phyloP scores from a whole-genome alignment of 2,113 vertebrate genomes.

The Triplophysa dalaica region DNA sequence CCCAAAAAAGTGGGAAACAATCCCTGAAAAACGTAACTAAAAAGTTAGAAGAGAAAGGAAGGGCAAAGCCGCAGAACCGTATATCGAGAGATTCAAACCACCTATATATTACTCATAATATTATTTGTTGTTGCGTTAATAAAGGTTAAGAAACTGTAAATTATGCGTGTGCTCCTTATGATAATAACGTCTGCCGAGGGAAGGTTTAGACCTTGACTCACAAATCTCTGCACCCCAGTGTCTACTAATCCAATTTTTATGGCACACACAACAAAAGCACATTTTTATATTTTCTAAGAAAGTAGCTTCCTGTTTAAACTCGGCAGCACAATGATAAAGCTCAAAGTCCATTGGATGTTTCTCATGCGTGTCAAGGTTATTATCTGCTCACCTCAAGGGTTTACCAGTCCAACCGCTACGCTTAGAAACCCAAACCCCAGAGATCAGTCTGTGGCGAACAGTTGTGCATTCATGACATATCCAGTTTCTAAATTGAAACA shows the following conservation, averaged over 20 bases:
- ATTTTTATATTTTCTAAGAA: not conserved
- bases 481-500: too few relatives aligned
- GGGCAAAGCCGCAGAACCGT: conserved; percentile 12
- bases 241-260: conserved; percentile 45
- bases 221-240: conserved; percentile 51
- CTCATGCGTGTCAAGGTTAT: not conserved
- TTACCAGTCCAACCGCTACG: conserved; percentile 4
- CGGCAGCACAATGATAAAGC: too few relatives aligned
- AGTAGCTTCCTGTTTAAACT: not conserved
- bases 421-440: conserved; percentile 11
- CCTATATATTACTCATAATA: conserved; percentile 56
- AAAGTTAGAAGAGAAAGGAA: conserved; percentile 24
- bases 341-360: too few relatives aligned
- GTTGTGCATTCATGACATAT: not conserved
- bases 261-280: not conserved
- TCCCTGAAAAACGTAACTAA: not conserved
- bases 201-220: conserved; percentile 53
- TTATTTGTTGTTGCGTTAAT: conserved; percentile 52
- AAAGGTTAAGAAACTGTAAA: conserved; percentile 52
- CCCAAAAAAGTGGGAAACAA: not conserved
- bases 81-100: conserved; percentile 37
- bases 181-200: conserved; percentile 36
- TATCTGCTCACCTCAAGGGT: conserved; percentile 18
- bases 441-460: conserved; percentile 4
- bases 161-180: conserved; percentile 49